phyloP scores from a whole-genome alignment of 2,113 vertebrate species.

The Hyla sarda region DNA sequence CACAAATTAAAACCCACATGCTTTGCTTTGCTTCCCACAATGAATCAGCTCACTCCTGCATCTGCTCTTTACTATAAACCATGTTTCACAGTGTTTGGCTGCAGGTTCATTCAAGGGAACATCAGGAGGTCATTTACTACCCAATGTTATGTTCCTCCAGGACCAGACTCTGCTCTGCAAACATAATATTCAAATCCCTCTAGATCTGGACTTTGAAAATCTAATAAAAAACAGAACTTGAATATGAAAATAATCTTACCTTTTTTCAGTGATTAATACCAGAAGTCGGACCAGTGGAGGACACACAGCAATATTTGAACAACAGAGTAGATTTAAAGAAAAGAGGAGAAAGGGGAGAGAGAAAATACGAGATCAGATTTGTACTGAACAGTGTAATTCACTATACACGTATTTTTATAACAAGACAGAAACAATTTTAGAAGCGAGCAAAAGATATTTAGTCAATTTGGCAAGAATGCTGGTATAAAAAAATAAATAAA shows the following conservation, averaged over 20 bases:
- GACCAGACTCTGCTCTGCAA: constrained; percentile 21
- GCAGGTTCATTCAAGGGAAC: constrained; percentile 45
- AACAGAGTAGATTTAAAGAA: background rate
- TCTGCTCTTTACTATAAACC: constrained; percentile 20
- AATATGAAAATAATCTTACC: constrained; percentile 50
- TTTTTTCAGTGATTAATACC: constrained; percentile 48
- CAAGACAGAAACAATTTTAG: background rate
- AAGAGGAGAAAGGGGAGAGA: constrained; percentile 17
- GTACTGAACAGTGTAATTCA: background rate
- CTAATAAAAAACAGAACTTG: constrained; percentile 28
- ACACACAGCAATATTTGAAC: background rate
- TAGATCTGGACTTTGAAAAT: background rate
- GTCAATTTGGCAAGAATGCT: too few species aligned
- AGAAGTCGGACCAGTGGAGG: background rate
- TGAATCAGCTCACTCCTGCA: constrained; percentile 45
- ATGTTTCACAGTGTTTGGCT: constrained; percentile 50
- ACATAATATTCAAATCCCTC: constrained; percentile 10
- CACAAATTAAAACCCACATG: constrained; percentile 33
- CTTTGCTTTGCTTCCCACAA: constrained; percentile 38
- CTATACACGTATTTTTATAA: background rate
- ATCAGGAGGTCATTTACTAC: constrained; percentile 37
- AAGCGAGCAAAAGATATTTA: background rate
- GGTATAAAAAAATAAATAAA: too few species aligned
- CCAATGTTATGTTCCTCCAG: constrained; percentile 17
- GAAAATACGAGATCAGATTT: constrained; percentile 12